A percentile compares a stretch with the other conserved stretches of the same genome.
These are phyloP conservation scores for Araneus ventricosus DNA, from an alignment of 1,140 invertebrate genomes.

Conservation along the genomic window DNA sequence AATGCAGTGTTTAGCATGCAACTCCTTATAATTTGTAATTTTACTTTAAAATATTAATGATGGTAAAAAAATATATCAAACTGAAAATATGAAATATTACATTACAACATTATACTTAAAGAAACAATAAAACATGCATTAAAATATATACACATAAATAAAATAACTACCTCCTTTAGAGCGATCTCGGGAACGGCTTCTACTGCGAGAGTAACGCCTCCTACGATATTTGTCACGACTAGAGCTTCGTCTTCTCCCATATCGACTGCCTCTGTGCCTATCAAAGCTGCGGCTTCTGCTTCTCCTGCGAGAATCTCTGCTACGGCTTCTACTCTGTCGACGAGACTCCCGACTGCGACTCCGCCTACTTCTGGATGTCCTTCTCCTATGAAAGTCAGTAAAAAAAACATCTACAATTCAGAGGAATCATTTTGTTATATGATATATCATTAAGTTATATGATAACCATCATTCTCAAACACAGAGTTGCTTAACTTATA, in stretches of 20 bases:
- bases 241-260: constrained; percentile 19
- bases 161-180: constrained; percentile 32
- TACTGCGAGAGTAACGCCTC: constrained; percentile 42
- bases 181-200: constrained; percentile 34
- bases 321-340: constrained; percentile 42
- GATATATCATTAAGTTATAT: background rate
- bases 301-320: constrained; percentile 40
- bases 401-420: background rate
- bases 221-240: constrained; percentile 48
- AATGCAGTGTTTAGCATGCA: no score
- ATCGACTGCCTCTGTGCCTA: constrained; percentile 13
- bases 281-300: constrained; percentile 61
- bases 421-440: background rate
- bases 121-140: no score
- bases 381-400: background rate
- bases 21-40: no score
- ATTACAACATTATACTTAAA: no score
- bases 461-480: background rate
- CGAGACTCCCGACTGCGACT: constrained; percentile 32
- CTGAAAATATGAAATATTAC: no score
- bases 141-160: background rate
- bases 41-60: no score
- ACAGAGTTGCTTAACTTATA: background rate
- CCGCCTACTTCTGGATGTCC: background rate
- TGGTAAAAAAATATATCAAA: no score